These are phyloP conservation scores for Luehdorfia chinensis DNA, from an alignment of 1,140 invertebrate species.

Conservation along the genomic window DNA sequence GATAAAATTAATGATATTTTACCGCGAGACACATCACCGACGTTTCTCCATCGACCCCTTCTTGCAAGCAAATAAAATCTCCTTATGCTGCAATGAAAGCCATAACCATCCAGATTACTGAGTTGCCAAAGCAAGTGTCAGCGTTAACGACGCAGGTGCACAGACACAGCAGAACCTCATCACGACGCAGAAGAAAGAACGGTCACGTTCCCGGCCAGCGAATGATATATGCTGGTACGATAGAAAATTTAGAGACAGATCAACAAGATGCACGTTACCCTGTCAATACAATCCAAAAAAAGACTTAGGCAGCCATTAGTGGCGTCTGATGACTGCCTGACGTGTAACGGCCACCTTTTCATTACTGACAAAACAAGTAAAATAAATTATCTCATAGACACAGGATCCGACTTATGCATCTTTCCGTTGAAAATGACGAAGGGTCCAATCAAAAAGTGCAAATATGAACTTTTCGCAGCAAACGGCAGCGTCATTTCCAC, in stretches of 20 bases:
- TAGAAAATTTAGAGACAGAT: background rate
- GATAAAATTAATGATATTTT: background rate
- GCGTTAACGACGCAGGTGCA: no score
- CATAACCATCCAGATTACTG: background rate
- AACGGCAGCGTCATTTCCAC: no score
- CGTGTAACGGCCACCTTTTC: no score
- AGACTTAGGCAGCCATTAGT: no score
- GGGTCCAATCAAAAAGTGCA: no score
- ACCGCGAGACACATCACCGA: background rate
- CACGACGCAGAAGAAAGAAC: background rate
- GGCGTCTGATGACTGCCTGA: no score
- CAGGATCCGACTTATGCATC: no score
- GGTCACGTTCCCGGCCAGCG: background rate
- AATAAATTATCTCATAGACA: no score
- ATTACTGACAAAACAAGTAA: no score
- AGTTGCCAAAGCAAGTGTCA: no score
- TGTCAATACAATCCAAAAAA: background rate
- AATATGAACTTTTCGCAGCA: no score
- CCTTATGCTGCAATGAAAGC: background rate
- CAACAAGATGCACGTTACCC: background rate
- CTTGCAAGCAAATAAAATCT: background rate
- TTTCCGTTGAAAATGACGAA: no score
- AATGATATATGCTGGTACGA: background rate
- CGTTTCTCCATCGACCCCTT: background rate
- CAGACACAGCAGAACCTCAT: background rate